Evolutionary conservation across 2,888 invertebrate genomes (phyloP).

Genomic region (Harpagoxenus sublaevis): DNA sequence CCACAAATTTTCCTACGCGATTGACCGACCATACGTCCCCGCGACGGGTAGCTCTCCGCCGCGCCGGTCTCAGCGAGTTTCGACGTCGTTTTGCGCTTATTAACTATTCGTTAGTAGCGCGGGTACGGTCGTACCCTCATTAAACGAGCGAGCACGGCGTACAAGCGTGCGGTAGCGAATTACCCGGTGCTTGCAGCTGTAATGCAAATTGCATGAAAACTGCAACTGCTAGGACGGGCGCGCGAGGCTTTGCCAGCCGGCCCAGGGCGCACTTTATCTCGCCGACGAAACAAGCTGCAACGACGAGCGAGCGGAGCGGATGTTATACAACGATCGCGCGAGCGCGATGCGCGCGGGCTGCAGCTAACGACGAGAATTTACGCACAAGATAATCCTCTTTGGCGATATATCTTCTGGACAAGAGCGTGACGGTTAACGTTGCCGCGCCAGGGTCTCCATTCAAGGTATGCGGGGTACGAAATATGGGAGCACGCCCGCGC

Average conservation of each 20-base stretch:
- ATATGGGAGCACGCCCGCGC: conserved; percentile 7
- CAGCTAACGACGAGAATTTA: conserved; percentile 53
- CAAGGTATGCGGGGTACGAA: background rate
- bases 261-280: conserved; percentile 49
- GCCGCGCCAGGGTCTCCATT: conserved; percentile 24
- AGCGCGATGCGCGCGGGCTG: conserved; percentile 1
- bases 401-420: conserved; percentile 51
- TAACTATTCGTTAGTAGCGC: conserved; percentile 83
- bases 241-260: conserved; percentile 58
- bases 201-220: conserved; percentile 81
- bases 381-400: conserved; percentile 56
- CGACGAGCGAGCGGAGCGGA: conserved; percentile 4
- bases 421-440: conserved; percentile 45
- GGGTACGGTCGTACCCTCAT: conserved; percentile 80
- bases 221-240: conserved; percentile 67
- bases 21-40: conserved; percentile 64
- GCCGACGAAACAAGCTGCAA: conserved; percentile 1
- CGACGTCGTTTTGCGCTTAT: conserved; percentile 75
- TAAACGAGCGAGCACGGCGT: conserved; percentile 74
- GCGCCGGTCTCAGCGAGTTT: conserved; percentile 66
- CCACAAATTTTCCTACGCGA: conserved; percentile 68
- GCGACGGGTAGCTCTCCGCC: conserved; percentile 53
- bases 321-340: conserved; percentile 6
- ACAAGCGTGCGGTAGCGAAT: conserved; percentile 79
- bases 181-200: conserved; percentile 79